phyloP scores from a whole-genome alignment of 2,888 invertebrate genomes.

The Tanytarsus gracilentus region DNA sequence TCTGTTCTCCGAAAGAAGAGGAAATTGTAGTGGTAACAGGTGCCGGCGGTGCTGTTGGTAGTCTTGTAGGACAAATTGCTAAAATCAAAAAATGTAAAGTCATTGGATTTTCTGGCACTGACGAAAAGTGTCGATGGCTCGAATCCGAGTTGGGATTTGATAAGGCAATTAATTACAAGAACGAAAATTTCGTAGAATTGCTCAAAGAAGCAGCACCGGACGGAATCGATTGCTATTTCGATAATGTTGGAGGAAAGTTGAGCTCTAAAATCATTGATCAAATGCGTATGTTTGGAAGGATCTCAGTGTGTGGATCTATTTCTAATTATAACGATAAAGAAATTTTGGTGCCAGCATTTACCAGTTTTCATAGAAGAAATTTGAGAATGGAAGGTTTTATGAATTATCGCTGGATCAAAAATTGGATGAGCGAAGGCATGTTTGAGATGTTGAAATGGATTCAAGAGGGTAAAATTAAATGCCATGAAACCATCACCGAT shows the following conservation, averaged over 20 bases:
- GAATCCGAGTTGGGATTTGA: conserved; percentile 59
- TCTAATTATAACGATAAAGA: conserved; percentile 51
- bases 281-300: conserved; percentile 57
- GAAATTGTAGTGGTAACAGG: conserved; percentile 61
- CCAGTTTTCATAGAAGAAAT: conserved; percentile 39
- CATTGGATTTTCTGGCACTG: conserved; percentile 61
- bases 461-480: conserved; percentile 58
- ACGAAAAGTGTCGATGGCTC: conserved; percentile 63
- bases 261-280: conserved; percentile 52
- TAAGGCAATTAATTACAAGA: conserved; percentile 65
- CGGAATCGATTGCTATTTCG: conserved; percentile 52
- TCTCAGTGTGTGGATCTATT: conserved; percentile 61
- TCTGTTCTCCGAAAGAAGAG: conserved; percentile 56
- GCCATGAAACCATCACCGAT: conserved; percentile 57
- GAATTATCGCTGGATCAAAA: conserved; percentile 31
- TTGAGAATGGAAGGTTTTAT: conserved; percentile 51
- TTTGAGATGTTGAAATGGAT: conserved; percentile 54
- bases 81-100: conserved; percentile 56
- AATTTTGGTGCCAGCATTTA: conserved; percentile 47
- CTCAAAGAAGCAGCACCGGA: conserved; percentile 57
- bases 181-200: conserved; percentile 47
- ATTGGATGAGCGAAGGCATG: conserved; percentile 56
- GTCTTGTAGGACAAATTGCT: conserved; percentile 66
- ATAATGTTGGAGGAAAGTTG: conserved; percentile 61
- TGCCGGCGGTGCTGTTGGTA: conserved; percentile 68